phyloP scores from a whole-genome alignment of 2,888 invertebrate species.

The Caenorhabditis zanzibari region DNA sequence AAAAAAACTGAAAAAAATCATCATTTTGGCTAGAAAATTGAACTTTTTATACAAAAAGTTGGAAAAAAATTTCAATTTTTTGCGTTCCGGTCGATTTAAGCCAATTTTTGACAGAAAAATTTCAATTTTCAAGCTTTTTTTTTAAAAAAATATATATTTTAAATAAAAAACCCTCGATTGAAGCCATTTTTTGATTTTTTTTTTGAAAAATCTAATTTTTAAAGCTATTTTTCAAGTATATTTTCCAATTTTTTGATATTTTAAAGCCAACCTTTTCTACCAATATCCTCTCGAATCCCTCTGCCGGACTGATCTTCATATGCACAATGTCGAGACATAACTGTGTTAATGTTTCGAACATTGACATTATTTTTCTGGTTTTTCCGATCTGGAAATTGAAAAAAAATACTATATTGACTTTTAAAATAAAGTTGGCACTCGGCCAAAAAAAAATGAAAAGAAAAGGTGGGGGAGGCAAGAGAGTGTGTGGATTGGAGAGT shows the following conservation, averaged over 20 bases:
- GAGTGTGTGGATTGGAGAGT: constrained; percentile 4
- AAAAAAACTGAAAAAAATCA: no score
- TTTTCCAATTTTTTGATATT: no score
- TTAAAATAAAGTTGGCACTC: constrained; percentile 11
- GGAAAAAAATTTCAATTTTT: no score
- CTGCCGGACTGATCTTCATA: constrained; percentile 27
- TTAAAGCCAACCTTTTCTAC: constrained; percentile 18
- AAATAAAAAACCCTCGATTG: no score
- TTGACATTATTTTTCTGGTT: background rate
- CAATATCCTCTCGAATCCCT: constrained; percentile 47
- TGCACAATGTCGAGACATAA: constrained; percentile 58
- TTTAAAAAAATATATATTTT: no score
- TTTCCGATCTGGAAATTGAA: constrained; percentile 18
- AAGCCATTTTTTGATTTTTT: no score
- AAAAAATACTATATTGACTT: background rate
- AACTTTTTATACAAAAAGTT: no score
- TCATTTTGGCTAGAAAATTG: no score
- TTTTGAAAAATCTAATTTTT: no score
- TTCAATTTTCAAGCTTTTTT: no score
- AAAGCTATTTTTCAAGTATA: no score
- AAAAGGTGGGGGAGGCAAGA: background rate
- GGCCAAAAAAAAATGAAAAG: background rate
- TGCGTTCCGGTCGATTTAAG: background rate
- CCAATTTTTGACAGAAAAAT: no score
- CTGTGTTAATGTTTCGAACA: constrained; percentile 47